phyloP scores from a whole-genome alignment of 1,140 invertebrate species.

The Drosophila oshimai region DNA sequence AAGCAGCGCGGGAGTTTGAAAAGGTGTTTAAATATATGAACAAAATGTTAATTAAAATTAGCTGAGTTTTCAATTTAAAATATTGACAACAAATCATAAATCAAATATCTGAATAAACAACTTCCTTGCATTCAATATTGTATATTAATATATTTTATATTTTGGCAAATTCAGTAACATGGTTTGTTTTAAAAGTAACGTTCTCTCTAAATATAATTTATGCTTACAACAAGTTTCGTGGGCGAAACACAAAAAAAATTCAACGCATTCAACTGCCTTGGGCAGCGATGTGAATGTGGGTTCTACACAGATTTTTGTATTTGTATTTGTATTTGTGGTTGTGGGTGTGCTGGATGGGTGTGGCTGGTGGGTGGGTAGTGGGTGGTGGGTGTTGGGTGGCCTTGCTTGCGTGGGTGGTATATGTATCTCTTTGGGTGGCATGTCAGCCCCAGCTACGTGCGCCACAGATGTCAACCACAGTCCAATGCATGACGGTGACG shows the following conservation, averaged over 20 bases:
- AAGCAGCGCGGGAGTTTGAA: neutral
- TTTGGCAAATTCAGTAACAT: constrained; percentile 59
- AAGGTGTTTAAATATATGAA: too few relatives aligned
- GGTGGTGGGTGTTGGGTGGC: constrained; percentile 25
- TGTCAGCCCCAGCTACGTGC: constrained; percentile 62
- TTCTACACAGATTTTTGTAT: too few relatives aligned
- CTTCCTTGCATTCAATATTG: neutral
- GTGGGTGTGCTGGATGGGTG: constrained; percentile 9
- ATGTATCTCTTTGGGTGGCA: neutral
- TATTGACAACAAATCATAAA: too few relatives aligned
- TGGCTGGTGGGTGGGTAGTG: constrained; percentile 10
- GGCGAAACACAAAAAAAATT: constrained; percentile 30
- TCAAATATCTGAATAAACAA: neutral
- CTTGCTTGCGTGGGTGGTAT: neutral
- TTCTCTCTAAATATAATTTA: constrained; percentile 21
- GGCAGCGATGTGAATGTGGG: constrained; percentile 24
- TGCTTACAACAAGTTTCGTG: constrained; percentile 40
- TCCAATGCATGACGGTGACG: constrained; percentile 58
- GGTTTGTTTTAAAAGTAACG: constrained; percentile 35
- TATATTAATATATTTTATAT: constrained; percentile 46
- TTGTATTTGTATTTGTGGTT: constrained; percentile 6
- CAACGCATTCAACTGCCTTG: constrained; percentile 34
- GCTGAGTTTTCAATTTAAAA: too few relatives aligned
- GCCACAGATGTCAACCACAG: constrained; percentile 59
- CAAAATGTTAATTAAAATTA: too few relatives aligned